Evolutionary conservation across 2,797 vertebrate species (phyloP), one percentile per base, ranked within the genome.

Genomic region (Sebastes cheni): DNA sequence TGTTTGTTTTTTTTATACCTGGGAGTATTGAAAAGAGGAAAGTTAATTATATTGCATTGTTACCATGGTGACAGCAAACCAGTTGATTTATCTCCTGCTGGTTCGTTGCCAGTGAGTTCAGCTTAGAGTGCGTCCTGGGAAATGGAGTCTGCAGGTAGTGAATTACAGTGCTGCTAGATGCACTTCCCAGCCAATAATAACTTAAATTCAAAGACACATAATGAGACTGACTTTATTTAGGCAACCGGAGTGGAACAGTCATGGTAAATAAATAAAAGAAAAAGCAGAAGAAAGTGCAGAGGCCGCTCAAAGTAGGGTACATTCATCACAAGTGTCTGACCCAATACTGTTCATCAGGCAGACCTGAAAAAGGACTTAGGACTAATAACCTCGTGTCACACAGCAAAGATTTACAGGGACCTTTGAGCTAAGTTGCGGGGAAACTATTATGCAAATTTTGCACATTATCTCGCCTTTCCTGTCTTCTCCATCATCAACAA

Each of bases 301-400:
- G 56, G 79, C 75, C 20, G 54, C 74, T 81, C 59, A 83, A 91
- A 88, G 75, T 88, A 79, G 89, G 88, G 20, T 88, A 77, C 77
- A 84, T 89, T 88, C 59, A 85, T 90, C 81, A 85, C 69, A 61
- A 72, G 74, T 34, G 74, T 73, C 61, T 88, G 86, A 91, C 86
- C 88, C 73, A 86, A 75, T 87, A 81, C 87, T 90, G 86, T 90
- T 91, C 78, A 67, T 88, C 78, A 86, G 77, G 72, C 68, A 84
- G 55, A 86, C 81, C 80, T 77, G 65, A 42, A 81, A 89, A 90
- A 62, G 61, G 85, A 59, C 55, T 85, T 59, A 76, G 66, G 71
- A 93, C 79, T 85, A 88, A 91, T 89, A 88, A 88, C 81, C 58
- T 58, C 2, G 4, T 83, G 82, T 83, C 84, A 77, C 42, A 62